Evolutionary conservation across 1,140 invertebrate species (phyloP), one percentile per base, ranked within the genome.

Genomic region (Aphaenogaster ashmeadi): DNA sequence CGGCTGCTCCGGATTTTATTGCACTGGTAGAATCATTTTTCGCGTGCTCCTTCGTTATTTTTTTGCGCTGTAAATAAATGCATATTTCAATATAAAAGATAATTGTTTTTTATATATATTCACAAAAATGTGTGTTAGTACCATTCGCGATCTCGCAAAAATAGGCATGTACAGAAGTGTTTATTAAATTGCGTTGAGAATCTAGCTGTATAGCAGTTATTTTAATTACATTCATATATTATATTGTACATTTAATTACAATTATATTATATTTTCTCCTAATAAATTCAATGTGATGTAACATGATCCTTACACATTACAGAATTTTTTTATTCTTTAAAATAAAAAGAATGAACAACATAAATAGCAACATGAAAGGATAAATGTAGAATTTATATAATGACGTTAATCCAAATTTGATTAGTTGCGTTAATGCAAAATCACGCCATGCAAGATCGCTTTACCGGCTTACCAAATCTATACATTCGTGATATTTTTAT

Each of bases 1-100:
- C 97, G 0, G 97, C 97, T 6, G 97, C 97, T 54, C 97, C 96
- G 50, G 97, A 97, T 86, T 97, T 96, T 15, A 97, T 96, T 3
- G 95, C 93, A n/a, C 95, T 94, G 2, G 94, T 92, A 2, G 94
- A 95, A 77, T 95, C 95, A 66, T 41, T 94, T 67, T 92, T 94
- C 0, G 87, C 86, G n/a, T 93, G 93, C 27, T 95, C 94, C 74
- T 95, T 95, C 0, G 92, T 36, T 13, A 81, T 38, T 77, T 95
- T 95, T 74, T 95, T 95, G 13, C 94, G 92, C 91, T 94, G 90
- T 38, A 74, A 88, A 89, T 27, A 80, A 56, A 84, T 38, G n/a
- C 0, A 13, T 38, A 47, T 47, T 52, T 80, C 15, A 47, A 62
- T 38, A 9, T n/a, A 47, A 38, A 33, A 47, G 6, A 21, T 38